Percentiles rank a stretch among this genome's conserved stretches.
These are phyloP conservation scores for Platorchestia sp. DNA, from an alignment of 1,140 invertebrate genomes.

Conservation along the genomic window DNA sequence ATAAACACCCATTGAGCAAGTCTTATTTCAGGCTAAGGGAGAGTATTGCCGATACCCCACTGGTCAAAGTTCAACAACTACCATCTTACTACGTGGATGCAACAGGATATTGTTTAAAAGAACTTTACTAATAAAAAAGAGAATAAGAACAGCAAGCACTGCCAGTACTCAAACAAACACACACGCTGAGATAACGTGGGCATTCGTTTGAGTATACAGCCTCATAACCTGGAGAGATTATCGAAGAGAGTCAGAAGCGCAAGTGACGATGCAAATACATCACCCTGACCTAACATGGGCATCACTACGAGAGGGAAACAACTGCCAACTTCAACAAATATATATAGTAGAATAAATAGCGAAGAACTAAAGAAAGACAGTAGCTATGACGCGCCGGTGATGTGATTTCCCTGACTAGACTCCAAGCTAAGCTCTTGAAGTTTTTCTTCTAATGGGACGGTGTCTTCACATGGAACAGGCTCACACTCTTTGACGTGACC, in stretches of 20 bases:
- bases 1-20: conserved; percentile 28
- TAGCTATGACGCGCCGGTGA: conserved; percentile 31
- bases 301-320: background rate
- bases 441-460: background rate
- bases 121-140: background rate
- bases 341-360: background rate
- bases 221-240: background rate
- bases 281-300: background rate
- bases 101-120: background rate
- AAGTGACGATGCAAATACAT: background rate
- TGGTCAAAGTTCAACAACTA: background rate
- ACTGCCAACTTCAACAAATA: conserved; percentile 15
- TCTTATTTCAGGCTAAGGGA: background rate
- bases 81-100: background rate
- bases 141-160: background rate
- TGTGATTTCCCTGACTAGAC: background rate
- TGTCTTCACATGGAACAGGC: background rate
- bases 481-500: background rate
- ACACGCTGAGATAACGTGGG: background rate
- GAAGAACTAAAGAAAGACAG: conserved; percentile 32
- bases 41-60: background rate
- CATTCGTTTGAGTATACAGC: background rate
- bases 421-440: too few relatives aligned
- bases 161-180: background rate
- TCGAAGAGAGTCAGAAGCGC: background rate